Base-by-base conservation (phyloP, 2,888 invertebrate species). In the Archaeoteleia sp. region DNA sequence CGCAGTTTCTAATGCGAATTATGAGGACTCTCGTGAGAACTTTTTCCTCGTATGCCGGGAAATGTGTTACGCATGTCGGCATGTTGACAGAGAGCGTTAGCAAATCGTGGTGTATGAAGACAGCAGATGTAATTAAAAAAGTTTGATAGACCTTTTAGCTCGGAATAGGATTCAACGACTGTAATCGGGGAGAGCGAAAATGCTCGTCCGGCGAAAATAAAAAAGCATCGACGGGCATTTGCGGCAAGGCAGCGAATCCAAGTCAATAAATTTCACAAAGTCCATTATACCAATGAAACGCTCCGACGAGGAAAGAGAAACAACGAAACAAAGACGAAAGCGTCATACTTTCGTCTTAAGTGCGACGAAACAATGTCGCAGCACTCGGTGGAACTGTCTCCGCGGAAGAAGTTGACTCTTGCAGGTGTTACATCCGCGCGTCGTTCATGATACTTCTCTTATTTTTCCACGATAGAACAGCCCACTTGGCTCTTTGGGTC, bases 371-470 rank as follows among this genome's bases (percentile, higher is more conserved):
- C 42, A 42, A 42, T 27, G 54, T 27, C 43, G 30, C 25, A n/a
- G 34, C 25, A 27, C 35, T 34, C 13, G 7, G 43, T 25, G 3
- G 32, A 54, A 43, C 42, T n/a, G 34, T 43, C 35, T 32, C 43
- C 32, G 30, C 25, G 43, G 17, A 54, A 54, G 29, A 54, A 54
- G 42, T 54, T 54, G 54, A 54, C 54, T 54, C 14, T 27, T 54
- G 43, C 43, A 43, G 42, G 54, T 54, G 54, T 43, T 34, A 43
- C 54, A 10, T 23, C 54, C 23, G 34, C 30, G 27, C 30, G 30
- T 9, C 14, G 40, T 23, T 42, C 53, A 40, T 32, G 53, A 53
- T 40, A 53, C 39, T 53, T 43, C 40, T 54, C 27, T 54, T 35
- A 25, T 43, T 42, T 54, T 34, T 43, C 42, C 40, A 32, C 53